A percentile compares a stretch with the other conserved stretches of the same genome.
phyloP scores from a whole-genome alignment of 2,797 vertebrate species.

The Podarcis siculus region DNA sequence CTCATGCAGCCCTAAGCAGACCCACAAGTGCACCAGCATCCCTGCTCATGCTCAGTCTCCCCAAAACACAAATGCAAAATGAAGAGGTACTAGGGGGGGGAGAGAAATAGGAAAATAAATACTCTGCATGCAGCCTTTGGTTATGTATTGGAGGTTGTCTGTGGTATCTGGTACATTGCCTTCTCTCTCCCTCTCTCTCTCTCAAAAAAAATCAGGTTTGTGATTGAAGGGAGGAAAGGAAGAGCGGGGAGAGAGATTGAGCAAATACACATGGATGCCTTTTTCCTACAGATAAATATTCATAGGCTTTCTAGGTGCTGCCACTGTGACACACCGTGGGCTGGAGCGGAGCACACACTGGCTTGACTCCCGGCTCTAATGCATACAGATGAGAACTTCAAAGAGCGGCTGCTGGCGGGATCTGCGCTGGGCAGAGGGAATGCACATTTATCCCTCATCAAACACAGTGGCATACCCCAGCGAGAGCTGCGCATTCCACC shows the following conservation, averaged over 20 bases:
- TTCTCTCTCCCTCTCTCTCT: neutral
- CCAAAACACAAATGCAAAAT: neutral
- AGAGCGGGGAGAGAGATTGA: conserved; percentile 47
- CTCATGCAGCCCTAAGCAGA: no score
- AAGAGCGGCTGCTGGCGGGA: conserved; percentile 32
- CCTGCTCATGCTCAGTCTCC: no score
- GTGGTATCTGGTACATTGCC: neutral
- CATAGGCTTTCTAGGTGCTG: conserved; percentile 53
- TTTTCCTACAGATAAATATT: conserved; percentile 60
- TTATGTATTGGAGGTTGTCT: neutral
- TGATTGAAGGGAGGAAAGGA: neutral
- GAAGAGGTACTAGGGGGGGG: neutral
- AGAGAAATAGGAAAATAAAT: neutral
- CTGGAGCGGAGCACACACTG: conserved; percentile 21
- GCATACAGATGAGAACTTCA: conserved; percentile 59
- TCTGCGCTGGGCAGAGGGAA: conserved; percentile 8
- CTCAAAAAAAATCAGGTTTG: neutral
- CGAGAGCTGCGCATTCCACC: conserved; percentile 46
- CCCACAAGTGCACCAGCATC: no score
- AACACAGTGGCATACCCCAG: conserved; percentile 14
- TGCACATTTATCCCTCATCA: conserved; percentile 40
- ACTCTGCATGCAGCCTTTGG: neutral
- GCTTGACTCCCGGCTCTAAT: neutral
- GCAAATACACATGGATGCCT: conserved; percentile 54
- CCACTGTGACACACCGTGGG: conserved; percentile 32